A percentile compares a stretch with the other conserved stretches of the same genome.
Conservation (phyloP, 2,888 invertebrate genomes). For the Yponomeuta plumbellus region DNA sequence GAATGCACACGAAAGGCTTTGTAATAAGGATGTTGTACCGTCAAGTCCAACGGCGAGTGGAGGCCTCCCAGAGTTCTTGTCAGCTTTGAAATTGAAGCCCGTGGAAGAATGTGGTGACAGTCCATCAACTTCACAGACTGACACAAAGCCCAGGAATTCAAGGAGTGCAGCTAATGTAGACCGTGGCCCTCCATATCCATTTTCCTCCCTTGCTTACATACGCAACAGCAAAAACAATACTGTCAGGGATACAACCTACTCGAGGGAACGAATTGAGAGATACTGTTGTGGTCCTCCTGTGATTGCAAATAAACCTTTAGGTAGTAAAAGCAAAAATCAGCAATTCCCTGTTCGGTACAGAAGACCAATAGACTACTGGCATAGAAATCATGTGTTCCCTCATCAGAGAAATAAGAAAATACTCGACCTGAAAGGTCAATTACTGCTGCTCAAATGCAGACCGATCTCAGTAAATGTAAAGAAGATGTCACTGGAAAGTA, state of each 20-base stretch:
- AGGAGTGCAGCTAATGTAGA: slow-evolving; percentile 55
- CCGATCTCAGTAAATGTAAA: slow-evolving; percentile 64
- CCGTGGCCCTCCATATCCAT: slow-evolving; percentile 64
- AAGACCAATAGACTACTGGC: slow-evolving; percentile 67
- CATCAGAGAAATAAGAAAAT: slow-evolving; percentile 59
- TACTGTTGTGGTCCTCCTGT: slow-evolving; percentile 52
- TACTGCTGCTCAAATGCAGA: slow-evolving; percentile 69
- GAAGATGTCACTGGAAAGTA: slow-evolving; percentile 54
- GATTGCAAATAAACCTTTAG: slow-evolving; percentile 49
- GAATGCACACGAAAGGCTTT: slow-evolving; percentile 64
- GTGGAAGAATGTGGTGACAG: slow-evolving; percentile 29
- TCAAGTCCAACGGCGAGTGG: slow-evolving; percentile 38
- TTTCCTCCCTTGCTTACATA: slow-evolving; percentile 66
- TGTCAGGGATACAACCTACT: slow-evolving; percentile 50
- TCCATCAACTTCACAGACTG: slow-evolving; percentile 29
- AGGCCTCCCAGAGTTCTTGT: slow-evolving; percentile 55
- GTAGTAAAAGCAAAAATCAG: slow-evolving; percentile 53
- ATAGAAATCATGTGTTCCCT: slow-evolving; percentile 57
- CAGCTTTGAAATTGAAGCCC: slow-evolving; percentile 54
- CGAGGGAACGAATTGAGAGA: slow-evolving; percentile 61
- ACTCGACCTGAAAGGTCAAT: slow-evolving; percentile 63
- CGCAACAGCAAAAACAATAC: slow-evolving; percentile 50
- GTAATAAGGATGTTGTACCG: slow-evolving; percentile 48
- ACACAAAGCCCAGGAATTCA: slow-evolving; percentile 43
- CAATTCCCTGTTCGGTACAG: slow-evolving; percentile 62